Percentiles rank a stretch among this genome's conserved stretches.
phyloP scores from a whole-genome alignment of 2,113 vertebrate species.

The mouse (Mus musculus) region GRCm39 chr12:49493501-49494000 shows the following conservation, averaged over 20 bases:
- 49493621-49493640: background rate
- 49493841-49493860: no score
- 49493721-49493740: background rate
- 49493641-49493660: background rate
- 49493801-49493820: background rate
- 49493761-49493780: background rate
- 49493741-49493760: background rate
- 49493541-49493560: background rate
- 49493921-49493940: no score
- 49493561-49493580: background rate
- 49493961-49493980: no score
- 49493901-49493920: no score
- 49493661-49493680: background rate
- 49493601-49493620: background rate
- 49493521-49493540: background rate
- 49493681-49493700: background rate
- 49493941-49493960: no score
- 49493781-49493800: background rate
- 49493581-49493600: background rate
- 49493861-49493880: no score
- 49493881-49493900: no score
- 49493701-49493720: background rate
- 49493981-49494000: no score
- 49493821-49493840: no score
- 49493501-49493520: background rate